Base-by-base conservation (phyloP, 2,113 vertebrate genomes). In the Peromyscus polionotus region DNA sequence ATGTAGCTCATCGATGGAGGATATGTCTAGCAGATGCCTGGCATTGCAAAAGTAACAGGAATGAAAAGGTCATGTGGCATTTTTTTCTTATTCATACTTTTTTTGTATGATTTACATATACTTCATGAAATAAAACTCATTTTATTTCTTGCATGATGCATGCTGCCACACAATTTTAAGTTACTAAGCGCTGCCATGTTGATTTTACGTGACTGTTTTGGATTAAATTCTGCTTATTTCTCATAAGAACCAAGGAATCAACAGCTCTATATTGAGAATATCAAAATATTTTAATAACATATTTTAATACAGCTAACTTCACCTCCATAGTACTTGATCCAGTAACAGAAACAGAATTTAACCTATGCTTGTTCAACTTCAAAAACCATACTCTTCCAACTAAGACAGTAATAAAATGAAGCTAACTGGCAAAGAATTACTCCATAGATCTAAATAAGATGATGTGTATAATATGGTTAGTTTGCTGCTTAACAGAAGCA, bases 31-130 rank as follows among this genome's bases (percentile, higher is more conserved):
- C n/a, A 63, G 68, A 67, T 57, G 22, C 7, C n/a, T 61, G 16
- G 5, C 54, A 20, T 20, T 75, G 16, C 26, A 87, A 51, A 85
- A 76, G 65, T 24, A 90, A 63, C 61, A 36, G 19, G 5, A 63
- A 63, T 84, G 59, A 63, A 45, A 91, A 89, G 33, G 4, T 42
- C 67, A 67, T 48, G 7, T 83, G 67, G 4, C 42, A 75, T 83
- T 63, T 92, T 91, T 94, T 63, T 59, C 33, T 61, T n/a, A 28
- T 84, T 81, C 36, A 70, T 45, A 19, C 65, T 48, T 85, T 90
- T 88, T 24, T 73, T 45, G 90, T 90, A 51, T 95, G 14, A 89
- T 31, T 83, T 79, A 45, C 24, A 90, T 80, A 51, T 95, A 84
- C 39, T 63, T 33, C 20, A 88, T 84, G 54, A 61, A 84, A 6